Evolutionary conservation across 1,140 invertebrate genomes (phyloP), one percentile per base, ranked within the genome.

Genomic region (Philopotamus ludificatus): DNA sequence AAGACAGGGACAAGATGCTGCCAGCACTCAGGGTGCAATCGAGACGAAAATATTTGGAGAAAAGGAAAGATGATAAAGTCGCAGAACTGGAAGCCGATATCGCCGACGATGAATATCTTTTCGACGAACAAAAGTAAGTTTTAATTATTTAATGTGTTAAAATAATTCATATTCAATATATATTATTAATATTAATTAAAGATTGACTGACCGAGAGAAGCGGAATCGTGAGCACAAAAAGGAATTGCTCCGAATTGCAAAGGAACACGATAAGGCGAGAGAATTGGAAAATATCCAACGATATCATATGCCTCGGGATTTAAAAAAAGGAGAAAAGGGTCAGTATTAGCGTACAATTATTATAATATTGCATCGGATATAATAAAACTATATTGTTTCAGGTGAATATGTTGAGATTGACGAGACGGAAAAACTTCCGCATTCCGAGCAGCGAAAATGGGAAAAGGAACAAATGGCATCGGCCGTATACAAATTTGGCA

Each of bases 401-500:
- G 83, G 81, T 47, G 87, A 91, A 64, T 95, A 95, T 78, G 82
- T 90, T 54, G 96, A 98, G 78, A 90, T 94, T 23, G 94, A 96
- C 79, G 89, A 91, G 66, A 83, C 84, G 72, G 93, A 97, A 77
- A 88, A 87, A 73, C 84, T 89, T 28, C 90, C 92, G 1, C 91
- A 95, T 76, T 94, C 93, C 3, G 97, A 99, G 75, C 96, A 98
- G 77, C 86, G 87, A 66, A 95, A 97, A 83, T 99, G 97, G 97
- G 97, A 99, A 82, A 93, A 97, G 62, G 96, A 99, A 77, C 93
- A 97, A 79, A 89, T 99, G 80, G 88, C 89, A 20, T 92, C 92
- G n/a, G 96, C 95, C 16, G 86, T 91, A 28, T 90, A 96, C 75
- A 85, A 87, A 72, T 97, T 98, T 84, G 97, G 97, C 12, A 93